Base-by-base conservation (phyloP, 1,140 invertebrate species). In the Orius insidiosus region DNA sequence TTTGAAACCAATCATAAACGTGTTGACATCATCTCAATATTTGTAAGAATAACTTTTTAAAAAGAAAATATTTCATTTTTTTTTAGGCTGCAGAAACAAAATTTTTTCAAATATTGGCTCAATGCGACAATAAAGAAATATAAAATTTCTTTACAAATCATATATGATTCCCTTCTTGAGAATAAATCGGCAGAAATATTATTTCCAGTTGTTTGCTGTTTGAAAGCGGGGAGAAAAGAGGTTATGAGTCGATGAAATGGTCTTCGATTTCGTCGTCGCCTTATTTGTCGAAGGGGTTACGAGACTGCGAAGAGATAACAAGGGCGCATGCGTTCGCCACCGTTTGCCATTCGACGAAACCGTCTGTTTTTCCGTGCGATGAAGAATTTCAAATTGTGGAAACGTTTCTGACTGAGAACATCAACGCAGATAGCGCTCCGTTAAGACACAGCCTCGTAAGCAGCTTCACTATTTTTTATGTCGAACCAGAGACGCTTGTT, bases 41-140 rank as follows among this genome's bases (percentile, higher is more conserved):
- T 45, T 37, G 46, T 50, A 47, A 48, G 46, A 30, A 35, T n/a
- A n/a, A n/a, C 16, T 46, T 34, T 16, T 42, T 15, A 31, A 2
- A 4, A n/a, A n/a, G n/a, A n/a, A n/a, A n/a, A n/a, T n/a, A n/a
- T n/a, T n/a, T 41, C 16, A 38, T 30, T 52, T 43, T 38, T 36
- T 31, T 56, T 53, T 43, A 58, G 56, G 8, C 38, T 49, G 32
- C 14, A 35, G 13, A 51, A 46, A n/a, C 46, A 52, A 18, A 56
- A 58, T 48, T 14, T 55, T 14, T 51, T 58, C 36, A 58, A 56
- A 24, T 54, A 58, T 31, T 53, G 55, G 52, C 37, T 56, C 31
- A 38, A 40, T 11, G 34, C 34, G 14, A 53, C 54, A 7, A 46
- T 55, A 38, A 51, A 49, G 19, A 54, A 50, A 45, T 55, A 39